Evolutionary conservation across 2,888 invertebrate species (phyloP).

Genomic region (Nomada fucata): DNA sequence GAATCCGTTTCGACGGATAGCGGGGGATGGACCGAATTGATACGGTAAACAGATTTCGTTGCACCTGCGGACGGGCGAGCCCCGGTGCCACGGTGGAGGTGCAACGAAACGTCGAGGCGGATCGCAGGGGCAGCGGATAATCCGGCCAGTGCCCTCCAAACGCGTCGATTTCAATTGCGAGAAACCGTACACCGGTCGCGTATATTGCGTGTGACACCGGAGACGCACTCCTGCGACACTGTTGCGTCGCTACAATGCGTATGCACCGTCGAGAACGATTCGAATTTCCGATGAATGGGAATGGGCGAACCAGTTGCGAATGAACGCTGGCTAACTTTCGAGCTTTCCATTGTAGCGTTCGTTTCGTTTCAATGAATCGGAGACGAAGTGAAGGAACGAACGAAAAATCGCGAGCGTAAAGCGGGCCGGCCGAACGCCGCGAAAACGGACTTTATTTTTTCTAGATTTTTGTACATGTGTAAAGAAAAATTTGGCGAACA

Average conservation of each 20-base stretch:
- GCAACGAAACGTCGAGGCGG: conserved; percentile 35
- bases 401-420: not conserved
- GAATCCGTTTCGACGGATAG: not conserved
- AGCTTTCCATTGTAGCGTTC: not conserved
- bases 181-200: conserved; percentile 67
- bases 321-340: not conserved
- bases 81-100: not conserved
- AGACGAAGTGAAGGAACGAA: not conserved
- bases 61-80: not conserved
- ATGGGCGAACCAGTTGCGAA: conserved; percentile 1
- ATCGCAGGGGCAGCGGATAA: conserved; percentile 51
- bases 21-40: not conserved
- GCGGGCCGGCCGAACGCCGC: not conserved
- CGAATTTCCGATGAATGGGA: conserved; percentile 22
- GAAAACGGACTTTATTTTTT: not conserved
- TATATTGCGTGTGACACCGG: conserved; percentile 58
- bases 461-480: not conserved
- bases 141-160: conserved; percentile 54
- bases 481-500: no score
- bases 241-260: conserved; percentile 48
- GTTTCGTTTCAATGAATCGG: not conserved
- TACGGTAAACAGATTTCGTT: not conserved
- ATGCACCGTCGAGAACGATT: conserved; percentile 15
- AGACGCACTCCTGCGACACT: conserved; percentile 57
- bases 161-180: conserved; percentile 66